Conservation (phyloP, 2,797 vertebrate genomes). For the Muraenolepis orangiensis region DNA sequence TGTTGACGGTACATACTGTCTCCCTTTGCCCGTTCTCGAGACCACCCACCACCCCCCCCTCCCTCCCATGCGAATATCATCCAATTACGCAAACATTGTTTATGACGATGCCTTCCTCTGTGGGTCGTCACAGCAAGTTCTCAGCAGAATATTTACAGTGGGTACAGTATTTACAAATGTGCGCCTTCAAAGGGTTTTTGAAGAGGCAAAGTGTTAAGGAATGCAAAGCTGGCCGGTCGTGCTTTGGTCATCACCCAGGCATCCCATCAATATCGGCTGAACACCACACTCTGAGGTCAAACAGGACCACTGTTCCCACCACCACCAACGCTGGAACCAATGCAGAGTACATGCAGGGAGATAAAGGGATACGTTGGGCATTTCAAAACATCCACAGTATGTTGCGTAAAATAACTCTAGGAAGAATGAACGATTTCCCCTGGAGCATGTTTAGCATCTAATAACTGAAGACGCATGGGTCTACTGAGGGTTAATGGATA, state of each 20-base stretch:
- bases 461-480: not conserved
- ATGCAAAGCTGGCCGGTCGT: not conserved
- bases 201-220: conserved; percentile 1
- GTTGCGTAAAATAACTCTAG: conserved; percentile 44
- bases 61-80: not conserved
- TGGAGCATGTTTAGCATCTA: not conserved
- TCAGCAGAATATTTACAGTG: too few species aligned
- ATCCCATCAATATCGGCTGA: conserved; percentile 4
- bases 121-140: not conserved
- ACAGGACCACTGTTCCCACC: conserved; percentile 21
- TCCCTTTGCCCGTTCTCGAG: not conserved
- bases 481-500: not conserved
- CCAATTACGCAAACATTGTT: not conserved
- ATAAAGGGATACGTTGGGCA: conserved; percentile 32
- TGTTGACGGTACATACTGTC: not conserved
- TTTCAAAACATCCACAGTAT: conserved; percentile 30
- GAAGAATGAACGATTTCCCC: not conserved
- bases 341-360: conserved; percentile 30
- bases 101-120: conserved; percentile 7
- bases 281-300: conserved; percentile 21
- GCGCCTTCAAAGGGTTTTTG: not conserved
- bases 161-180: not conserved
- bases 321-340: conserved; percentile 16
- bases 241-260: not conserved
- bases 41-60: too few species aligned